Percentiles rank a stretch among this genome's conserved stretches.
Evolutionary conservation across 2,113 vertebrate genomes (phyloP).

Genomic region (Vombatus ursinus): DNA sequence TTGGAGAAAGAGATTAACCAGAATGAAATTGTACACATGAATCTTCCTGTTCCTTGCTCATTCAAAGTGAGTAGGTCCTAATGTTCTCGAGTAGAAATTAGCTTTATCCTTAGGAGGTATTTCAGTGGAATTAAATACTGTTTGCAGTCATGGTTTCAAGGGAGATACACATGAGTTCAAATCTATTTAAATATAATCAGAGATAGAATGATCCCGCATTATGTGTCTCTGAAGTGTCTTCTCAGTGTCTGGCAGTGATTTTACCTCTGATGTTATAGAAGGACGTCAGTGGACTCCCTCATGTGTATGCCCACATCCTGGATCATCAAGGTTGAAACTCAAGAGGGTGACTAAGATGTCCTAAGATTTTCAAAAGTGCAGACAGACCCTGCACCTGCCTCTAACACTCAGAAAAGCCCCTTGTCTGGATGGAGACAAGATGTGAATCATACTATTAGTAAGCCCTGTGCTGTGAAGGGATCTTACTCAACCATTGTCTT

Average conservation of each 20-base stretch:
- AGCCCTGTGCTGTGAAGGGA: not conserved
- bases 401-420: not conserved
- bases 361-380: not conserved
- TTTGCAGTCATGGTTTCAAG: not conserved
- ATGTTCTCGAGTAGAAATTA: slow-evolving; percentile 34
- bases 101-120: not conserved
- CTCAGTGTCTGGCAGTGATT: slow-evolving; percentile 12
- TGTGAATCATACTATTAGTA: not conserved
- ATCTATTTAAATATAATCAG: slow-evolving; percentile 3
- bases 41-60: slow-evolving; percentile 13
- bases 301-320: not conserved
- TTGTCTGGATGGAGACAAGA: not conserved
- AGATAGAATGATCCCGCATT: not conserved
- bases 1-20: slow-evolving; percentile 39
- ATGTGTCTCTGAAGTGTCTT: not conserved
- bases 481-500: not conserved
- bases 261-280: slow-evolving; percentile 22
- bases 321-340: not conserved
- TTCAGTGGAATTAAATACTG: slow-evolving; percentile 9
- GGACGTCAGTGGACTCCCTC: slow-evolving; percentile 11
- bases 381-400: not conserved
- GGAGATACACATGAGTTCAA: not conserved
- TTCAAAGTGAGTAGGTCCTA: slow-evolving; percentile 47
- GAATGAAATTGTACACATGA: slow-evolving; percentile 8
- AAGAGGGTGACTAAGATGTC: not conserved